Base-by-base conservation (phyloP, 2,113 vertebrate species). In the Mormoops blainvillei region DNA sequence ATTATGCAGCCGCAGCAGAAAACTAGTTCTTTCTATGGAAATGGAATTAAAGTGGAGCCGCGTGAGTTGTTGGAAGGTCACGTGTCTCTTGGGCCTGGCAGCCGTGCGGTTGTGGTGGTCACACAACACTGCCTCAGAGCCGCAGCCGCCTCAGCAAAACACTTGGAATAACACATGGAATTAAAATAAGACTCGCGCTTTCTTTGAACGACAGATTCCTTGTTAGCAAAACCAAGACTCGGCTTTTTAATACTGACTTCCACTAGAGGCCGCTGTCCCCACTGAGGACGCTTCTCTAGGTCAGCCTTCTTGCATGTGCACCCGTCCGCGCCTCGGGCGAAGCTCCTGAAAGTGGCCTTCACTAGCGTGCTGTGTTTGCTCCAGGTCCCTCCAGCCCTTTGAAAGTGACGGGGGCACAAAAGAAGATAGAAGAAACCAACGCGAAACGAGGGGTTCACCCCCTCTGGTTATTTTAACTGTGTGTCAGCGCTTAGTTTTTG, bases 41-140 rank as follows among this genome's bases (percentile, higher is more conserved):
- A 33, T 58, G 4, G 65, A 48, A 68, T 92, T 12, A 41, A 36
- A 68, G 68, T 16, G 58, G 33, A n/a, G 52, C 85, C 3, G 1
- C 45, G 24, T 28, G 45, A 76, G 95, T 52, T 54, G 3, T 0
- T 20, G 92, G 86, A 61, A 86, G 93, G 96, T 89, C 93, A 41
- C 70, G 3, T 65, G 71, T 56, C 77, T 31, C 83, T 36, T 3
- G 3, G n/a, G 73, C 83, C 82, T 5, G 82, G 58, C 87, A 48
- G 83, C 77, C n/a, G 24, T 22, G 58, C 28, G 1, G 5, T 48
- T 22, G 56, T 22, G 8, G 52, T 4, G 22, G 92, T 93, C 61
- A 45, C 0, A 14, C 65, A 82, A 54, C 0, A 0, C 31, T 1
- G 33, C 24, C 3, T 1, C 10, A 20, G 94, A 14, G 1, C n/a